Evolutionary conservation across 1,140 invertebrate genomes (phyloP), one percentile per base, ranked within the genome.

Genomic region (Choristoneura fumiferana): DNA sequence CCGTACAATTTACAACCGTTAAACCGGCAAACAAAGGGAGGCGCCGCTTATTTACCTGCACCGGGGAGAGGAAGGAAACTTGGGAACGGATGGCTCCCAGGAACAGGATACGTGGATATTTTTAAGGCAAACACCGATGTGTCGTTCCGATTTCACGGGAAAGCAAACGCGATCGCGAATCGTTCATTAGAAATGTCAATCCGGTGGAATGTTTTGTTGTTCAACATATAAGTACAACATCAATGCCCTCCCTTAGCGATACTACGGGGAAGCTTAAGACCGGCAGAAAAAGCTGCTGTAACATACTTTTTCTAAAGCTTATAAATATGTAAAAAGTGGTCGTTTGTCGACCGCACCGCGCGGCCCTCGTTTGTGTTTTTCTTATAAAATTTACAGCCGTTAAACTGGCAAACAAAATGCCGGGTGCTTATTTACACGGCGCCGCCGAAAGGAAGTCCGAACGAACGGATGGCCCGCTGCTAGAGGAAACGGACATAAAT

Each of bases 401-500:
- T 82, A 76, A 76, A 79, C 69, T 71, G 73, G 73, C 71, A 78
- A 82, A 81, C 77, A 70, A 73, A 80, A 73, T 56, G 63, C 76
- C 62, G 60, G 68, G 63, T 69, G 68, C 69, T 76, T 84, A 85
- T 85, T 81, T 85, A 82, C 81, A 79, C 77, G 67, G 71, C 73
- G 63, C 65, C 73, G 60, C 63, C 61, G 60, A 76, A 76, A 81
- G 76, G 82, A 81, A 85, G 75, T 82, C 67, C 77, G 66, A 73
- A 59, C 61, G 62, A 77, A 67, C 74, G 77, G 76, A 81, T 71
- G 69, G 71, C 60, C 66, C 68, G 69, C 67, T 58, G 62, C 52
- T 57, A 68, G 75, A 63, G 78, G 70, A 81, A 82, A 78, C 73
- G 64, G 68, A 76, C 73, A 76, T 83, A 83, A 87, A 87, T 87